A percentile compares a stretch with the other conserved stretches of the same genome.
Conservation (phyloP, 2,888 invertebrate species). For the Bedellia somnulentella region DNA sequence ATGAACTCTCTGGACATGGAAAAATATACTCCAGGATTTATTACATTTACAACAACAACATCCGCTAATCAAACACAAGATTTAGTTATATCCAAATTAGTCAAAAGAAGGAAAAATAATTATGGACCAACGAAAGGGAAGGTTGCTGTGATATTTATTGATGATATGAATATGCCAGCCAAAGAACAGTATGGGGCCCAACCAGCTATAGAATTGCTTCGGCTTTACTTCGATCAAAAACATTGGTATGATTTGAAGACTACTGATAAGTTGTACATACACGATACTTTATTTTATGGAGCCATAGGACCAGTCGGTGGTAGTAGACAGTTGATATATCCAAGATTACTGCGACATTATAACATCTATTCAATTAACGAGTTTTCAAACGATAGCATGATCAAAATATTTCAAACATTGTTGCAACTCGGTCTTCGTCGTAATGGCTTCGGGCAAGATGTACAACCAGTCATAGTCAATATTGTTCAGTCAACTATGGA, state of each 20-base stretch:
- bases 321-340: conserved; percentile 82
- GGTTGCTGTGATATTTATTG: conserved; percentile 75
- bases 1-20: conserved; percentile 71
- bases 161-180: conserved; percentile 86
- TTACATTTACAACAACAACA: conserved; percentile 83
- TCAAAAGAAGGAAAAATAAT: conserved; percentile 70
- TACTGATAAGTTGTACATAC: conserved; percentile 74
- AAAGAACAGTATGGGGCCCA: conserved; percentile 84
- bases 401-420: conserved; percentile 80
- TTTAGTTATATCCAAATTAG: conserved; percentile 69
- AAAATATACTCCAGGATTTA: conserved; percentile 72
- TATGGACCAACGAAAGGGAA: conserved; percentile 79
- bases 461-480: conserved; percentile 65
- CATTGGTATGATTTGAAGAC: conserved; percentile 89
- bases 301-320: conserved; percentile 92
- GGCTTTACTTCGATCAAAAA: conserved; percentile 82
- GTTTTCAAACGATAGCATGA: conserved; percentile 85
- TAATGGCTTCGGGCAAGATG: conserved; percentile 80
- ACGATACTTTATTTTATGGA: conserved; percentile 78
- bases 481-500: conserved; percentile 81
- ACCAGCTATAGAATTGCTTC: conserved; percentile 80
- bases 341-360: conserved; percentile 84
- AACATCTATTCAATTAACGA: conserved; percentile 84
- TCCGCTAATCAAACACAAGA: conserved; percentile 82
- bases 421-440: conserved; percentile 75